These are phyloP conservation scores for Tenthredo distinguenda DNA, from an alignment of 2,888 invertebrate species.

Conservation along the genomic window DNA sequence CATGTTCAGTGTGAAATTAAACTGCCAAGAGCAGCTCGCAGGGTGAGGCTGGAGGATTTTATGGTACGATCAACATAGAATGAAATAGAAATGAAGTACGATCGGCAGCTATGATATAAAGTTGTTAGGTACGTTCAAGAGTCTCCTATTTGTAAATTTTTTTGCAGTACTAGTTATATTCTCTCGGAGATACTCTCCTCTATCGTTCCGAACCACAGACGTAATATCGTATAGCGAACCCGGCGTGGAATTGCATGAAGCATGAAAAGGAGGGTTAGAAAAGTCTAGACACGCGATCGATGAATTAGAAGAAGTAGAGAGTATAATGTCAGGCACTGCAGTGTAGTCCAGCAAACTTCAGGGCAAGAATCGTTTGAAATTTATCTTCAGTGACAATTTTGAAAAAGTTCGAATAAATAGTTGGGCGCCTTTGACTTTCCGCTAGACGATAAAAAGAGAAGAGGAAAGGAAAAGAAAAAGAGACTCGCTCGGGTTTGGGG, in stretches of 20 bases:
- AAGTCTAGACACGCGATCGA: constrained; percentile 31
- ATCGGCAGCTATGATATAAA: not conserved
- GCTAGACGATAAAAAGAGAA: constrained; percentile 55
- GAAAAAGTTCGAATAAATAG: constrained; percentile 15
- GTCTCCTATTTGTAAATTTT: not conserved
- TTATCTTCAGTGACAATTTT: not conserved
- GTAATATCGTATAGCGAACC: constrained; percentile 21
- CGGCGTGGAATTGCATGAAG: not conserved
- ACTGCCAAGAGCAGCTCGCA: not conserved
- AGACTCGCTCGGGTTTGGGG: constrained; percentile 53
- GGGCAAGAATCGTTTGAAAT: not conserved
- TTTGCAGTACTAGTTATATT: not conserved
- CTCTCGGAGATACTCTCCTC: not conserved
- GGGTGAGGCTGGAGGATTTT: not conserved
- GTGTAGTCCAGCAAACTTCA: not conserved
- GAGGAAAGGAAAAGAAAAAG: not conserved
- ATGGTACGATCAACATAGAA: not conserved
- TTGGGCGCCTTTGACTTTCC: constrained; percentile 56
- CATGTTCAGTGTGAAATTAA: constrained; percentile 36
- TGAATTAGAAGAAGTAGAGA: constrained; percentile 22
- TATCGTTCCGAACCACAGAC: not conserved
- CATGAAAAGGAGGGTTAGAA: constrained; percentile 11
- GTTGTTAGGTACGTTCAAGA: not conserved
- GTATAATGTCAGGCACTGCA: not conserved
- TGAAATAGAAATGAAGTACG: not conserved